Base-by-base conservation (phyloP, 2,113 vertebrate genomes). In the Atractosteus spatula region DNA sequence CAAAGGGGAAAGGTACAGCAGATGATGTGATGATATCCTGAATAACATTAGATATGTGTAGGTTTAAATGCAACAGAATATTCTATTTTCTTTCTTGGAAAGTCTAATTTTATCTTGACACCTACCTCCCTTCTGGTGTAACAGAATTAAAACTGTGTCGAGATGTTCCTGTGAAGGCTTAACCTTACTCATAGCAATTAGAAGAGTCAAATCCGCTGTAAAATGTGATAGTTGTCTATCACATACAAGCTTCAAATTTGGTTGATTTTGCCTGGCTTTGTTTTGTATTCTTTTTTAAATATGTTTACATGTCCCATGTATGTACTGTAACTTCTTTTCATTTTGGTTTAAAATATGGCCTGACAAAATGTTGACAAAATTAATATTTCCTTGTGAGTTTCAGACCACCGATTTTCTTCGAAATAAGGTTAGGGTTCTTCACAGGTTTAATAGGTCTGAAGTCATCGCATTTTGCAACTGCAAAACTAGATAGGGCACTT, bases 151-250 rank as follows among this genome's bases (percentile, higher is more conserved):
- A 17, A 44, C 5, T 44, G 57, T 62, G 66, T 41, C 7, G 44
- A 74, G 72, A 74, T 61, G 72, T 68, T 74, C 72, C 57, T 74
- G 72, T 55, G 72, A 74, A 68, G 66, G 56, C 55, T 42, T 54
- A 61, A 68, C 66, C 47, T 68, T 68, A 62, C 42, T 41, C 66
- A 54, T 56, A 8, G 43, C 72, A 74, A 61, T 68, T 41, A 68
- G 56, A 74, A 29, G 43, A 56, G 4, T 57, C 55, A 61, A 57
- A 55, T 68, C 56, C 68, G 42, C 61, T 74, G 54, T 67, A 62
- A 44, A 74, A 67, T 74, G n/a, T n/a, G n/a, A n/a, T n/a, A n/a
- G 29, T 29, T 29, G 29, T 29, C 29, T 29, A 29, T 29, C n/a
- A 29, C 45, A 12, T 51, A 14, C 56, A 44, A 51, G 47, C 47